A percentile compares a stretch with the other conserved stretches of the same genome.
phyloP scores from a whole-genome alignment of 2,888 invertebrate species.

The Euplexia lucipara region DNA sequence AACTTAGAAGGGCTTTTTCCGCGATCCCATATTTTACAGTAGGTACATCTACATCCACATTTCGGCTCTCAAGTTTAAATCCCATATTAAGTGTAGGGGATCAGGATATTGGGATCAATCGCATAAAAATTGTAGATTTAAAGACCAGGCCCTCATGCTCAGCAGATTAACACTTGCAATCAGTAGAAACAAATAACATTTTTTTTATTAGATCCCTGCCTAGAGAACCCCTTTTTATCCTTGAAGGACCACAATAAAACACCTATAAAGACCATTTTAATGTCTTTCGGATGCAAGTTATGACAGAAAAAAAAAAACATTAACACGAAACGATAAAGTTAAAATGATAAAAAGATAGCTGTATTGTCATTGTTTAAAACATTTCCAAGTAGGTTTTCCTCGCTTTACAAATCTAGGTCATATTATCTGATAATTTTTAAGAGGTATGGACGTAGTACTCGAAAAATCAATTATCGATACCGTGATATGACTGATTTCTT shows the following conservation, averaged over 20 bases:
- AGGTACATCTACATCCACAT: too few species aligned
- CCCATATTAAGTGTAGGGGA: too few species aligned
- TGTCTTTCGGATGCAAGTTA: conserved; percentile 14
- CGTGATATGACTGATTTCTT: conserved; percentile 54
- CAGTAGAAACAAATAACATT: too few species aligned
- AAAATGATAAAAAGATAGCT: conserved; percentile 24
- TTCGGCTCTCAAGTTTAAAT: too few species aligned
- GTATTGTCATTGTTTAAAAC: conserved; percentile 49
- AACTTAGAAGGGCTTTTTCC: too few species aligned
- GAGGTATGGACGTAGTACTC: conserved; percentile 55
- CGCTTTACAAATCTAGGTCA: conserved; percentile 61
- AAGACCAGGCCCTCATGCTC: too few species aligned
- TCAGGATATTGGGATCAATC: too few species aligned
- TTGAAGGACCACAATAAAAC: conserved; percentile 12
- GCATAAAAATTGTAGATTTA: too few species aligned
- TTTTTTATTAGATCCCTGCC: too few species aligned
- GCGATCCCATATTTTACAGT: too few species aligned
- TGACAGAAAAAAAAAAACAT: conserved; percentile 21
- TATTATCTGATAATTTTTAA: conserved; percentile 58
- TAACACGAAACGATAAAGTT: conserved; percentile 25
- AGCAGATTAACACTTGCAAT: too few species aligned
- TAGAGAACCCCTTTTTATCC: not conserved
- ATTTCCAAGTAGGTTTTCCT: conserved; percentile 43
- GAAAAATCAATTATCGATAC: conserved; percentile 65
- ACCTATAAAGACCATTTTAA: conserved; percentile 1